Percentiles rank a stretch among this genome's conserved stretches.
These are phyloP conservation scores for Nudaria mundana DNA, from an alignment of 2,888 invertebrate species.

Conservation along the genomic window DNA sequence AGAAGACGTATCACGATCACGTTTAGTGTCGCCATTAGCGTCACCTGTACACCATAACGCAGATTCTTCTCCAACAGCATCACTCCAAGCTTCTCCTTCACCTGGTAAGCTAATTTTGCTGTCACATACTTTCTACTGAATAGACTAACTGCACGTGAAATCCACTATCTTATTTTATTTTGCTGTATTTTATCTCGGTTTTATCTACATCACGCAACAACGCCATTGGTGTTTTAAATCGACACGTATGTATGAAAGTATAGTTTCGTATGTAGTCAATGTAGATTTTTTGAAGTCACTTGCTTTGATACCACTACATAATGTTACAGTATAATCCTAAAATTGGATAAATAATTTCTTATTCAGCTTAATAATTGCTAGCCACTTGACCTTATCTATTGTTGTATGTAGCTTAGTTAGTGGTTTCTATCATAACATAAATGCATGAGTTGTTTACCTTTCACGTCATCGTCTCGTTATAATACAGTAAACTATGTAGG, in stretches of 20 bases:
- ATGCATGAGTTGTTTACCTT: slow-evolving; percentile 6
- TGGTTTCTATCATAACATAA: slow-evolving; percentile 9
- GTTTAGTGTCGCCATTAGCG: slow-evolving; percentile 59
- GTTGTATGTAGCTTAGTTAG: slow-evolving; percentile 9
- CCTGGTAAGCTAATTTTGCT: slow-evolving; percentile 54
- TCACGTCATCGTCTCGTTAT: slow-evolving; percentile 1
- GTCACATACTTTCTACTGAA: slow-evolving; percentile 7
- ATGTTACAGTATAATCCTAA: neutral
- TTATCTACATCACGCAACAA: slow-evolving; percentile 40
- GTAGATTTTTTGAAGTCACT: too few species aligned
- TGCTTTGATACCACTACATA: neutral
- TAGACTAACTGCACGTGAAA: slow-evolving; percentile 18
- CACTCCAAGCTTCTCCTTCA: slow-evolving; percentile 54
- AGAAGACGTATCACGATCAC: slow-evolving; percentile 53
- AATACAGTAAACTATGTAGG: too few species aligned
- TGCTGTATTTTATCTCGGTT: slow-evolving; percentile 47
- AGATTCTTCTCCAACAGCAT: slow-evolving; percentile 50
- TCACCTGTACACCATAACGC: slow-evolving; percentile 61
- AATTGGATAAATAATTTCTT: neutral
- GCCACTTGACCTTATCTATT: slow-evolving; percentile 26
- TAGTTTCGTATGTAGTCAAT: too few species aligned
- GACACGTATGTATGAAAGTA: neutral
- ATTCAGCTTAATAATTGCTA: slow-evolving; percentile 14
- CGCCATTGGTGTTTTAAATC: slow-evolving; percentile 36
- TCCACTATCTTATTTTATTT: slow-evolving; percentile 46